Base-by-base conservation (phyloP, 2,888 invertebrate species). In the Zootermopsis nevadensis region DNA sequence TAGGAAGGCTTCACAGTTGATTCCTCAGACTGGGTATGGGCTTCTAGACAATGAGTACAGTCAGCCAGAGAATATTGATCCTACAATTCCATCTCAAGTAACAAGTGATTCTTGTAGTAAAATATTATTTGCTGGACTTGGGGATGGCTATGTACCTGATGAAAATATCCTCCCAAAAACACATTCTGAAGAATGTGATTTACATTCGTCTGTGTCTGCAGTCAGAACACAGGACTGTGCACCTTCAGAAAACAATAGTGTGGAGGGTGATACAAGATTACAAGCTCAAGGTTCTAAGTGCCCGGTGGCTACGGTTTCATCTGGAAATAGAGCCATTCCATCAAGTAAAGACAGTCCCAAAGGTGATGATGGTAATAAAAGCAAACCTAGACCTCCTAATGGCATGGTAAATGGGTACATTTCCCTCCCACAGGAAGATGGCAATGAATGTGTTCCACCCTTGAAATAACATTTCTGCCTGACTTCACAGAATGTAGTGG, bases 331-430 rank as follows among this genome's bases (percentile, higher is more conserved):
- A n/a, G 69, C 33, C 22, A 31, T 33, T 69, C 31, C 22, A 15
- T 35, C 74, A 74, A n/a, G 22, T 38, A n/a, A 35, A 74, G 12
- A 38, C 27, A n/a, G 8, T 38, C 42, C n/a, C n/a, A 35, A 38
- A 38, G 38, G 74, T n/a, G n/a, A 74, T 22, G 33, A n/a, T n/a
- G n/a, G n/a, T n/a, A 69, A 2, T 60, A 66, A 60, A 2, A 79
- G 35, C 35, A 79, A n/a, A 31, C 60, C 33, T 10, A 79, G 66
- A 60, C 60, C 27, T 3, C 60, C 79, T n/a, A 79, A 79, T n/a
- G 79, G 79, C n/a, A 31, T 66, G 33, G 66, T 79, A 66, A 79
- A 79, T 38, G 79, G 79, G n/a, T 79, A 35, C 27, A 66, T 79
- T 35, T 79, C 66, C 27, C 27, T 55, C 0, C 79, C 79, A 22